phyloP scores from a whole-genome alignment of 2,888 invertebrate genomes.

The Tetragonula carbonaria region DNA sequence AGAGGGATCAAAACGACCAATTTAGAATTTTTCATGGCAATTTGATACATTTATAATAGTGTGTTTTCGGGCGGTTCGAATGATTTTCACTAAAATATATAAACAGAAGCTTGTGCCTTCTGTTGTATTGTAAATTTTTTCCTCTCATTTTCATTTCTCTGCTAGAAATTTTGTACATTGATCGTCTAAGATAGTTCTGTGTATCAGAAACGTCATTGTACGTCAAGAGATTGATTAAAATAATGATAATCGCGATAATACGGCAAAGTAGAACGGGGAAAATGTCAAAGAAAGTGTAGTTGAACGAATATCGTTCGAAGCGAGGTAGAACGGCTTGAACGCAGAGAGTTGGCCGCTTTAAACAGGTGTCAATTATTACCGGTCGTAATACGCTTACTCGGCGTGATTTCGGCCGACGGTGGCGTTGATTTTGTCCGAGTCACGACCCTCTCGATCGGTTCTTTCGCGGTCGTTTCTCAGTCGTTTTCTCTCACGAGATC shows the following conservation, averaged over 20 bases:
- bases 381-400: constrained; percentile 66
- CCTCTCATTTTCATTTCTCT: too few species aligned
- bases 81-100: too few species aligned
- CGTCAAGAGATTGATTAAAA: neutral
- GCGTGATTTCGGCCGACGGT: constrained; percentile 49
- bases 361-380: constrained; percentile 76
- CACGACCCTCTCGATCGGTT: neutral
- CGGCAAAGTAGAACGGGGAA: neutral
- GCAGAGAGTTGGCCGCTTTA: constrained; percentile 44
- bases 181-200: too few species aligned
- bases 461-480: neutral
- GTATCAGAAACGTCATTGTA: too few species aligned
- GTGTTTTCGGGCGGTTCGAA: too few species aligned
- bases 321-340: neutral
- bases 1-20: too few species aligned
- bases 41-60: too few species aligned
- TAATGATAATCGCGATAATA: too few species aligned
- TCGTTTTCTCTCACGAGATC: constrained; percentile 41
- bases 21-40: too few species aligned
- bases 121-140: too few species aligned
- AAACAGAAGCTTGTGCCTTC: too few species aligned
- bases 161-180: too few species aligned
- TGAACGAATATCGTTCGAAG: neutral
- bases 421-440: constrained; percentile 52
- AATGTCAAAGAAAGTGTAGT: neutral